Base-by-base conservation (phyloP, 2,888 invertebrate species). In the Plusia festucae region DNA sequence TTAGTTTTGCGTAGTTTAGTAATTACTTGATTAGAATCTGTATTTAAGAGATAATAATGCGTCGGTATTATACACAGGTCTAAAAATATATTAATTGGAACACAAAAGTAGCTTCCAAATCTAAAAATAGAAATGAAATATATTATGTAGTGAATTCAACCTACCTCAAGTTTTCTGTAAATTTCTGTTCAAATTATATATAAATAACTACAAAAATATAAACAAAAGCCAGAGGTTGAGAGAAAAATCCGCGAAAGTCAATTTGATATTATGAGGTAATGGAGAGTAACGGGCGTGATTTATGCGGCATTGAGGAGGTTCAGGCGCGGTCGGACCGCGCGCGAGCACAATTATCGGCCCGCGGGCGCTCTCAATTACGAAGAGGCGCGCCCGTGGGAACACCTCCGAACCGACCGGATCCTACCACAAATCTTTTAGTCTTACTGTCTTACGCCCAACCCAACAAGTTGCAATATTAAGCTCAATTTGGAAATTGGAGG, bases 311-410 rank as follows among this genome's bases (percentile, higher is more conserved):
- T 76, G 81, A 82, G 83, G 83, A 76, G 85, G 86, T 76, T 78
- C 79, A 76, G 83, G 85, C 83, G 79, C 82, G 81, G 83, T 82
- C 86, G 85, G 86, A 87, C 88, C 90, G 93, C 91, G 90, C 87
- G 90, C 88, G 87, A 89, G 90, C 91, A 91, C 94, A 93, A 93
- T 94, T 94, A 94, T 94, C 93, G 94, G 94, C 92, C 94, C 94
- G 93, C 93, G 89, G 94, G 93, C 93, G 93, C 94, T 91, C 94
- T 94, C 95, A 94, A 94, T 95, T 94, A 94, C 95, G 89, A 92
- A 89, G 89, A 92, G 95, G 92, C 88, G 91, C 89, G 88, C 95
- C 93, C 93, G 90, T 90, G 94, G 93, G 94, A 93, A 87, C 88
- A 88, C 91, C 91, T 90, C 90, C 88, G 86, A 83, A 82, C 86